Percentiles rank a stretch among this genome's conserved stretches.
Conservation (phyloP, 2,888 invertebrate species). For the Notodonta ziczac region DNA sequence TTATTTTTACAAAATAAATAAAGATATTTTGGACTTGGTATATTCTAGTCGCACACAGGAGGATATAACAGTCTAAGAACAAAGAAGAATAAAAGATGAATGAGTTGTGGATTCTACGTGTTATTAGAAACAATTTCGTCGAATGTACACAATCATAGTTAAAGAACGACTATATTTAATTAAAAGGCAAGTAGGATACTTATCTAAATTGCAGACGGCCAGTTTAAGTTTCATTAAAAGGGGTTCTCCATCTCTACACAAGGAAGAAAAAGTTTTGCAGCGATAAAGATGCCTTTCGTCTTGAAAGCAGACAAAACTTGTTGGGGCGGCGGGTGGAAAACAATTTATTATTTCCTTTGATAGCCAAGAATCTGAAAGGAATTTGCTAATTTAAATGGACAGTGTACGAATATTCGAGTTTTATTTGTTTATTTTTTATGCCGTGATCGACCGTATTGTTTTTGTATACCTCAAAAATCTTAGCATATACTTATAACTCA, state of each 20-base stretch:
- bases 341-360: constrained; percentile 70
- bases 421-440: constrained; percentile 23
- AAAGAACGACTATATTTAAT: constrained; percentile 56
- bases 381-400: constrained; percentile 55
- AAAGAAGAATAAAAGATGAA: too few species aligned
- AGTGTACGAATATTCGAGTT: constrained; percentile 31
- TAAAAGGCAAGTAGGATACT: constrained; percentile 62
- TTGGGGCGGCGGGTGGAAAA: constrained; percentile 61
- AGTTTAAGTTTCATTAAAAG: constrained; percentile 77
- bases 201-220: constrained; percentile 72
- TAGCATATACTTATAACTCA: too few species aligned
- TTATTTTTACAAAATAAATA: too few species aligned
- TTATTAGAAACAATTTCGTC: background rate
- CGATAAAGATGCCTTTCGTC: constrained; percentile 78
- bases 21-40: too few species aligned
- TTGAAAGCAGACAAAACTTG: constrained; percentile 66
- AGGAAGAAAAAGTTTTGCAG: constrained; percentile 73
- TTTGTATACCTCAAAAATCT: too few species aligned
- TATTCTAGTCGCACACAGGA: too few species aligned
- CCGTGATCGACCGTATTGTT: too few species aligned
- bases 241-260: constrained; percentile 61
- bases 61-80: too few species aligned
- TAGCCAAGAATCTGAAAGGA: constrained; percentile 55
- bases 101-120: too few species aligned
- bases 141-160: constrained; percentile 29